These are phyloP conservation scores for Tautogolabrus adspersus DNA, from an alignment of 2,113 vertebrate genomes.

Conservation along the genomic window DNA sequence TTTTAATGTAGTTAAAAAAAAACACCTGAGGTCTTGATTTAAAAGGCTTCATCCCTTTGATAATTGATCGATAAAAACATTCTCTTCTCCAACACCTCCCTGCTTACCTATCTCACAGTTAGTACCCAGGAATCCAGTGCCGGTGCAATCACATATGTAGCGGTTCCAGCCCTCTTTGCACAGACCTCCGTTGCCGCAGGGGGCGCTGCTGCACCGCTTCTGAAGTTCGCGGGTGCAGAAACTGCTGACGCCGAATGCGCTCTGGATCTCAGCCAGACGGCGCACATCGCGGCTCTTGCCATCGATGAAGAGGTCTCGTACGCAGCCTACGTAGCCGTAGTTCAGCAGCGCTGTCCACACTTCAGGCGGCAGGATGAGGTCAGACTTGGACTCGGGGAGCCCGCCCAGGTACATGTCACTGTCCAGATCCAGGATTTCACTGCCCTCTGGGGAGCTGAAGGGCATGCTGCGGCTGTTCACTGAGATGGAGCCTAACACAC, in stretches of 20 bases:
- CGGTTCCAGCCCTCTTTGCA: conserved; percentile 96
- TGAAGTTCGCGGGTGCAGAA: conserved; percentile 92
- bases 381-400: conserved; percentile 85
- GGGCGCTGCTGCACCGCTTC: conserved; percentile 87
- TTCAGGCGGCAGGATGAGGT: conserved; percentile 90
- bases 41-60: background rate
- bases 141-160: conserved; percentile 91
- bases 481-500: conserved; percentile 87
- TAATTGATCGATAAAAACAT: too few relatives aligned
- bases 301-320: conserved; percentile 93
- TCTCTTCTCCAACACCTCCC: background rate
- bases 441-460: conserved; percentile 92
- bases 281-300: conserved; percentile 92
- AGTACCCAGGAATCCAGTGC: conserved; percentile 90
- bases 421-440: conserved; percentile 92
- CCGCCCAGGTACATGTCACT: conserved; percentile 93
- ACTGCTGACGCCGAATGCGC: conserved; percentile 85
- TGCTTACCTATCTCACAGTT: conserved; percentile 90
- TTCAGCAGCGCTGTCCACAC: conserved; percentile 93
- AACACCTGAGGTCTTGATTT: background rate
- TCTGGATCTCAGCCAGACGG: conserved; percentile 88
- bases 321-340: conserved; percentile 93
- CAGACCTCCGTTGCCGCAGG: conserved; percentile 88
- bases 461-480: conserved; percentile 94
- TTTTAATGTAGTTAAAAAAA: too few relatives aligned